A percentile compares a stretch with the other conserved stretches of the same genome.
These are phyloP conservation scores for Petaurus breviceps DNA, from an alignment of 2,113 vertebrate genomes.

Conservation along the genomic window DNA sequence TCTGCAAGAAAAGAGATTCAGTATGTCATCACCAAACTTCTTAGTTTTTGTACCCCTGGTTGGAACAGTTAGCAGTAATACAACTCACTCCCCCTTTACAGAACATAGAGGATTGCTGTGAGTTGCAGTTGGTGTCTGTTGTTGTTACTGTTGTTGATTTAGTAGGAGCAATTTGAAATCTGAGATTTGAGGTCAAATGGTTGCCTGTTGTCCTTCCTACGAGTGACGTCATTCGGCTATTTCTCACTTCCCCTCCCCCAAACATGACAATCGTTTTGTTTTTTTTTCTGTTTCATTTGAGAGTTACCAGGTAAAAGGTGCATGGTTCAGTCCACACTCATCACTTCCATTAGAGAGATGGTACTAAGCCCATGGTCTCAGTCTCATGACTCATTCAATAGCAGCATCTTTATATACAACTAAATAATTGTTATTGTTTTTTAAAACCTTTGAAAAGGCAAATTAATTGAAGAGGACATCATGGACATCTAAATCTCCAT, in stretches of 20 bases:
- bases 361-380: background rate
- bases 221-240: background rate
- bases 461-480: background rate
- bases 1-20: constrained; percentile 32
- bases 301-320: background rate
- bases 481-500: constrained; percentile 6
- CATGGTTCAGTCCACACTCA: background rate
- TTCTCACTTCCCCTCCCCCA: background rate
- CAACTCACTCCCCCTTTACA: constrained; percentile 9
- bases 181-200: constrained; percentile 30
- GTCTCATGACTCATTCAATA: background rate
- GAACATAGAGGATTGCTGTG: background rate
- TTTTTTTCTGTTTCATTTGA: background rate
- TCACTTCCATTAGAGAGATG: background rate
- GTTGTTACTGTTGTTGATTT: constrained; percentile 40
- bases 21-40: background rate
- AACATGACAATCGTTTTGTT: background rate
- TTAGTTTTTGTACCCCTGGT: constrained; percentile 25
- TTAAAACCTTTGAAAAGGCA: background rate
- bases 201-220: constrained; percentile 26
- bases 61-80: background rate
- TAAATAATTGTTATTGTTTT: background rate
- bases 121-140: background rate
- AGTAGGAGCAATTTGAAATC: background rate
- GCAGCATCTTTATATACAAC: background rate